A percentile compares a stretch with the other conserved stretches of the same genome.
Evolutionary conservation across 2,113 vertebrate genomes (phyloP).

Genomic region (Danionella cerebrum): DNA sequence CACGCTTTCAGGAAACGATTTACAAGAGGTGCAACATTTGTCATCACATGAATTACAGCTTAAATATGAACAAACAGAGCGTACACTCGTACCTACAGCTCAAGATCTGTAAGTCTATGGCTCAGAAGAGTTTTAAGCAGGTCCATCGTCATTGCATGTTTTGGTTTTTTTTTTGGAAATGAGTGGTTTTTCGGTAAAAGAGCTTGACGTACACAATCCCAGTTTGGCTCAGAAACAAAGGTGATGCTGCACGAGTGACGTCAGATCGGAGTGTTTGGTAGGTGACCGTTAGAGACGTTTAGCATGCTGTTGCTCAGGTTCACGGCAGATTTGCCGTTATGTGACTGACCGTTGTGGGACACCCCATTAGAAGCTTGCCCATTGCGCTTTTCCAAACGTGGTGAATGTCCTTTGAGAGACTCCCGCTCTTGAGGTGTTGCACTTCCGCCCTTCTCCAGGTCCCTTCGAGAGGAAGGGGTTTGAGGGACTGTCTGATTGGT

Average conservation of each 20-base stretch:
- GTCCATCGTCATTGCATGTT: background rate
- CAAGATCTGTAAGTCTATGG: background rate
- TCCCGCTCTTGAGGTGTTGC: slow-evolving; percentile 42
- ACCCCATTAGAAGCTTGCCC: background rate
- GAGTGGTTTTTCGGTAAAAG: background rate
- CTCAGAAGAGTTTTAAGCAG: background rate
- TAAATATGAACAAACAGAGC: background rate
- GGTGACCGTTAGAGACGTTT: slow-evolving; percentile 53
- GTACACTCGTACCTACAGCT: background rate
- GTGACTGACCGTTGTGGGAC: slow-evolving; percentile 19
- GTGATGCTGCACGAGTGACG: background rate
- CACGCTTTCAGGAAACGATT: background rate
- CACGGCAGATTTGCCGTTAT: slow-evolving; percentile 18
- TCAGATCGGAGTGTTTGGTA: slow-evolving; percentile 64
- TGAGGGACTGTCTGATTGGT: slow-evolving; percentile 43
- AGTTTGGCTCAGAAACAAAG: slow-evolving; percentile 19
- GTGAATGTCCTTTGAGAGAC: slow-evolving; percentile 28
- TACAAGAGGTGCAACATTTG: background rate
- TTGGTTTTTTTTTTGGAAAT: background rate
- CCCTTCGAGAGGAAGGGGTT: background rate
- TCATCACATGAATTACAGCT: background rate
- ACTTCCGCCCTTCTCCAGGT: slow-evolving; percentile 22
- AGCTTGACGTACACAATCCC: background rate
- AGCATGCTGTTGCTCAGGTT: slow-evolving; percentile 34
- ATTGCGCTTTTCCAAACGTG: slow-evolving; percentile 27